These are phyloP conservation scores for Cantharis flavilabris DNA, from an alignment of 2,888 invertebrate genomes.

Conservation along the genomic window DNA sequence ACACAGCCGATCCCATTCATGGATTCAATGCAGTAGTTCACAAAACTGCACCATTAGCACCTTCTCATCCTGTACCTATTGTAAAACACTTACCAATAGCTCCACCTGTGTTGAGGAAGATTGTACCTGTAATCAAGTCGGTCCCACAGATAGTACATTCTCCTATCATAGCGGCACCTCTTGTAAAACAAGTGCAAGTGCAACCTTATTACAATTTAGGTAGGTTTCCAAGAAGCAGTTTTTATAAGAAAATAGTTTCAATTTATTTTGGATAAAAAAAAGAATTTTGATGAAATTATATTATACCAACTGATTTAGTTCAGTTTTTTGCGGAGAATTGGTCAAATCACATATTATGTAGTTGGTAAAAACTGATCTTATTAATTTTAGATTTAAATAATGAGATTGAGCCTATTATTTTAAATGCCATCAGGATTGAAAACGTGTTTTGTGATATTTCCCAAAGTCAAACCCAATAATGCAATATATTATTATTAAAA, in stretches of 20 bases:
- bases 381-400: background rate
- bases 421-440: background rate
- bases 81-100: conserved; percentile 34
- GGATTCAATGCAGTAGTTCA: conserved; percentile 65
- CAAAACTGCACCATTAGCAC: conserved; percentile 59
- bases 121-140: conserved; percentile 24
- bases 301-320: too few species aligned
- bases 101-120: conserved; percentile 42
- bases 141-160: conserved; percentile 39
- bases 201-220: conserved; percentile 38
- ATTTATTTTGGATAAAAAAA: too few species aligned
- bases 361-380: background rate
- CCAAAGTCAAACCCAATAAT: background rate
- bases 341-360: too few species aligned
- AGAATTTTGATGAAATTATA: too few species aligned
- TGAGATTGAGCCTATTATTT: background rate
- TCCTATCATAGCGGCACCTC: conserved; percentile 52
- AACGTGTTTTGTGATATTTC: background rate
- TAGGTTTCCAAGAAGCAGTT: too few species aligned
- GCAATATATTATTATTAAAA: background rate
- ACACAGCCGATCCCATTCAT: conserved; percentile 63
- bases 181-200: conserved; percentile 36
- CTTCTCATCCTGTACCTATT: conserved; percentile 47
- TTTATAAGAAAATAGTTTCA: too few species aligned
- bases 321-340: too few species aligned